Evolutionary conservation across 2,888 invertebrate species (phyloP).

Genomic region (Aporophyla nigra): DNA sequence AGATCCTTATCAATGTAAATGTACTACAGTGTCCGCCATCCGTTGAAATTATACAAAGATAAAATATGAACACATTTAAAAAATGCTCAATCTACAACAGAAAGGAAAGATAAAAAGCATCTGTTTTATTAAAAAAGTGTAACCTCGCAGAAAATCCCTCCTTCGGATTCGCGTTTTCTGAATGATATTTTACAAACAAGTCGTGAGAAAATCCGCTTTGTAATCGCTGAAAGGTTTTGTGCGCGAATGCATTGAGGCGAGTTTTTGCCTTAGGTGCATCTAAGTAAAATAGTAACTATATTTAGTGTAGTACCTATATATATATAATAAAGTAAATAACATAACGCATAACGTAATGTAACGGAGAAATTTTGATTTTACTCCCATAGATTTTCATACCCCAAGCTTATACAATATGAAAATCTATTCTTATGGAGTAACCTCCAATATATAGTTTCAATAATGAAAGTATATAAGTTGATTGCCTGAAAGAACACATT

Average conservation of each 20-base stretch:
- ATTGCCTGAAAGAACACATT: background rate
- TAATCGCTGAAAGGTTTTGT: constrained; percentile 46
- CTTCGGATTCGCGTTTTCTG: constrained; percentile 22
- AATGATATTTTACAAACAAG: constrained; percentile 41
- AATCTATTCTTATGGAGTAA: too few species aligned
- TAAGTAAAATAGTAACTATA: background rate
- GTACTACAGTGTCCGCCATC: too few species aligned
- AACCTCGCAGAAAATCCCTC: constrained; percentile 46
- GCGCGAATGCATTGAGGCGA: constrained; percentile 18
- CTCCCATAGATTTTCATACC: too few species aligned
- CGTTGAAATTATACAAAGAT: background rate
- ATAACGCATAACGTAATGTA: too few species aligned
- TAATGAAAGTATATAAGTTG: background rate
- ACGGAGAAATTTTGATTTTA: too few species aligned
- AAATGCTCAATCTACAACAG: constrained; percentile 15
- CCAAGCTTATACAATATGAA: too few species aligned
- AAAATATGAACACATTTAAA: constrained; percentile 17
- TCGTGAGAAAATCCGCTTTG: constrained; percentile 29
- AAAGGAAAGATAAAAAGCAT: constrained; percentile 35
- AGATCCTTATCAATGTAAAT: too few species aligned
- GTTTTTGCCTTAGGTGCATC: background rate
- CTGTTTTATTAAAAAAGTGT: constrained; percentile 34
- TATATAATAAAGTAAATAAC: too few species aligned
- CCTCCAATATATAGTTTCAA: background rate
- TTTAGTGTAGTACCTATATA: too few species aligned